Conservation (phyloP, 1,140 invertebrate genomes). For the Drosophila guanche region DNA sequence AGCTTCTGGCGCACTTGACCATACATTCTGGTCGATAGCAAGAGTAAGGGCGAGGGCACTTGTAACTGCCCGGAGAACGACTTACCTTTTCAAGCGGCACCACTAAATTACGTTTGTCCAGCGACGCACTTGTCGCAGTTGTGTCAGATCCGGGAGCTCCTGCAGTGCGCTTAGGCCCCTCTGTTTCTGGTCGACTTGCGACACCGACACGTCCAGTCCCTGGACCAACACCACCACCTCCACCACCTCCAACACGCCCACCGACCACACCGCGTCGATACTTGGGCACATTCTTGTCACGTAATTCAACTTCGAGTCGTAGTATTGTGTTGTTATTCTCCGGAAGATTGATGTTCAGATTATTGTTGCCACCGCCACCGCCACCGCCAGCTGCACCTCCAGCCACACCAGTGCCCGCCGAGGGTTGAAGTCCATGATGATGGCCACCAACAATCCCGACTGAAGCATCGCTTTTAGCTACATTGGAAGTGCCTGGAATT, state of each 20-base stretch:
- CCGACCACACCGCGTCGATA: constrained; percentile 60
- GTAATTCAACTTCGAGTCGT: constrained; percentile 84
- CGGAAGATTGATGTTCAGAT: constrained; percentile 83
- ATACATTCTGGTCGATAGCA: constrained; percentile 1
- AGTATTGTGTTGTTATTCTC: constrained; percentile 82
- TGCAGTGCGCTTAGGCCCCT: constrained; percentile 14
- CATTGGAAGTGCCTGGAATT: constrained; percentile 67
- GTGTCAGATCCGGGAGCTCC: constrained; percentile 28
- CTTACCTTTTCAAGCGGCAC: constrained; percentile 84
- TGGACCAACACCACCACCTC: constrained; percentile 33
- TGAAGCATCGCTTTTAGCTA: constrained; percentile 42
- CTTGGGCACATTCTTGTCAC: constrained; percentile 84
- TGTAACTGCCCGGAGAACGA: constrained; percentile 24
- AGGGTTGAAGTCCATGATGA: constrained; percentile 27
- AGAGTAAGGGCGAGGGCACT: constrained; percentile 3
- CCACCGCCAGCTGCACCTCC: constrained; percentile 10
- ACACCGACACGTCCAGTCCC: constrained; percentile 40
- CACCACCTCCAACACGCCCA: constrained; percentile 36
- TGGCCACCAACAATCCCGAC: constrained; percentile 17
- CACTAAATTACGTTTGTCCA: constrained; percentile 71
- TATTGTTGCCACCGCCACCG: constrained; percentile 75
- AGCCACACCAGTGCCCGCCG: background rate
- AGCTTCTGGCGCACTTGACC: constrained; percentile 37
- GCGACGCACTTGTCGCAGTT: constrained; percentile 30
- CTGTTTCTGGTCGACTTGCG: constrained; percentile 5